Percentiles rank a stretch among this genome's conserved stretches.
These are phyloP conservation scores for Dione juno DNA, from an alignment of 2,888 invertebrate species.

Conservation along the genomic window DNA sequence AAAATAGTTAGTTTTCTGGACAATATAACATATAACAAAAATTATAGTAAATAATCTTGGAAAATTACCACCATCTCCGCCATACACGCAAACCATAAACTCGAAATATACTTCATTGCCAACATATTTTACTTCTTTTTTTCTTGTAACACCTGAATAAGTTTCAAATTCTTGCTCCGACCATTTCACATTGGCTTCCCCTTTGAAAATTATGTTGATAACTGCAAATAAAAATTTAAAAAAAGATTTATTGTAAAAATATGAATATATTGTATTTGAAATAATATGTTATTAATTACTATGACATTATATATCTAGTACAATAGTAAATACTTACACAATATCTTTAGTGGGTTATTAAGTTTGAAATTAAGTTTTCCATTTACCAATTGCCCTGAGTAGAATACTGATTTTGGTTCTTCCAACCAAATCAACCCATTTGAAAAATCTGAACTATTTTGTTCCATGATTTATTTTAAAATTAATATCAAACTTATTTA, in stretches of 20 bases:
- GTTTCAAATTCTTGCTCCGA: conserved; percentile 57
- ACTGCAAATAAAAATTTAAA: conserved; percentile 53
- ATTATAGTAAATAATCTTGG: not conserved
- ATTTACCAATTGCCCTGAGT: conserved; percentile 62
- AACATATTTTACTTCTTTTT: conserved; percentile 53
- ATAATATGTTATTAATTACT: not conserved
- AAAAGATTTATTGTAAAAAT: not conserved
- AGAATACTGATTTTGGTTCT: conserved; percentile 56
- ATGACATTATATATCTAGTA: not conserved
- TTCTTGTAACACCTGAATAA: conserved; percentile 50
- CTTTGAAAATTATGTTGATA: conserved; percentile 57
- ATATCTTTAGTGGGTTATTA: conserved; percentile 52
- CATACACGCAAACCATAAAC: conserved; percentile 55
- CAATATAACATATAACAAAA: too few species aligned
- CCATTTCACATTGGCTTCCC: conserved; percentile 65
- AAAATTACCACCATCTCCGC: conserved; percentile 53
- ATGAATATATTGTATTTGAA: too few species aligned
- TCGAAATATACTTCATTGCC: conserved; percentile 66
- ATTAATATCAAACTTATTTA: not conserved
- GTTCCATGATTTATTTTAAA: conserved; percentile 16
- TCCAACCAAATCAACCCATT: conserved; percentile 58
- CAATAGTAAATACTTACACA: conserved; percentile 51
- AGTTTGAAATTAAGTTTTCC: conserved; percentile 61
- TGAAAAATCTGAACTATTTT: conserved; percentile 36
- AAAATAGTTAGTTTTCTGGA: not conserved